Percentiles rank a stretch among this genome's conserved stretches.
Conservation (phyloP, 2,888 invertebrate genomes). For the Drosophila eohydei region DNA sequence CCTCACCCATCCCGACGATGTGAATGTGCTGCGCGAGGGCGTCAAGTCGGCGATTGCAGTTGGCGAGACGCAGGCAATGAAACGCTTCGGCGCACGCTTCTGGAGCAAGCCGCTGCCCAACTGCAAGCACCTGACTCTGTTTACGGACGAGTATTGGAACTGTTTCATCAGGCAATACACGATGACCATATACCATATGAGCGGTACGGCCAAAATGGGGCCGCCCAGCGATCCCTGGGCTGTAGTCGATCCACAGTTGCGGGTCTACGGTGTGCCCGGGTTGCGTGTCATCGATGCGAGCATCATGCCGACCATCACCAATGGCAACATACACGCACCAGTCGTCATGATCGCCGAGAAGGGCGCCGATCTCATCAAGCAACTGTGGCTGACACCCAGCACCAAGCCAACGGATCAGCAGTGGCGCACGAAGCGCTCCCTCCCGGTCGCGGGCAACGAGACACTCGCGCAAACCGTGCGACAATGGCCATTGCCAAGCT, state of each 20-base stretch:
- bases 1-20: conserved; percentile 93
- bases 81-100: conserved; percentile 91
- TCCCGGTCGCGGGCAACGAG: conserved; percentile 7
- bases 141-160: conserved; percentile 95
- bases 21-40: conserved; percentile 92
- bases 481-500: conserved; percentile 66
- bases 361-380: conserved; percentile 92
- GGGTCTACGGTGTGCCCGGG: conserved; percentile 91
- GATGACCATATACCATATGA: conserved; percentile 94
- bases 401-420: conserved; percentile 25
- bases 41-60: conserved; percentile 93
- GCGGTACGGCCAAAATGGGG: conserved; percentile 94
- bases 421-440: conserved; percentile 47
- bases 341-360: conserved; percentile 95
- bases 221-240: conserved; percentile 91
- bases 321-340: conserved; percentile 95
- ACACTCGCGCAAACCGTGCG: conserved; percentile 25
- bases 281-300: conserved; percentile 94
- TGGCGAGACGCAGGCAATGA: conserved; percentile 91
- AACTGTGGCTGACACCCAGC: conserved; percentile 87
- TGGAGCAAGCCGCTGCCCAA: conserved; percentile 91
- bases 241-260: conserved; percentile 91
- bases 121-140: conserved; percentile 91
- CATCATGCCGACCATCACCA: conserved; percentile 94
- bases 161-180: conserved; percentile 93